These are phyloP conservation scores for Adrianichthys oophorus DNA, from an alignment of 2,797 vertebrate genomes.

Conservation along the genomic window DNA sequence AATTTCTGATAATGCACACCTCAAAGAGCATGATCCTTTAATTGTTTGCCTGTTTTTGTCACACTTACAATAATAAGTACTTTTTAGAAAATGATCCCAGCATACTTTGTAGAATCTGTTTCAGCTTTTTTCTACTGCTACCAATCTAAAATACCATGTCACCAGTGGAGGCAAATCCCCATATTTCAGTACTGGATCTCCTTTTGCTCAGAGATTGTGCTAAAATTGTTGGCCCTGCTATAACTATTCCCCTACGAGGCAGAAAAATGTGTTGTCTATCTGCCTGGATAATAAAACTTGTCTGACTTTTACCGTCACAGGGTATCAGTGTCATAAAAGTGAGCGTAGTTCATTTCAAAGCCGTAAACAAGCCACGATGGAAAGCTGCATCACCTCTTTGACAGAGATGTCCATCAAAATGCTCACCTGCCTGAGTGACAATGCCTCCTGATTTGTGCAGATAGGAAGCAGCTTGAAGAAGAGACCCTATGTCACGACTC, in stretches of 20 bases:
- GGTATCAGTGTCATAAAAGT: conserved; percentile 8
- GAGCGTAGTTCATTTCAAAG: conserved; percentile 16
- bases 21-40: no score
- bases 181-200: no score
- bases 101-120: no score
- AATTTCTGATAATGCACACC: no score
- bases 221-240: no score
- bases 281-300: conserved; percentile 8
- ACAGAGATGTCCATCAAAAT: conserved; percentile 35
- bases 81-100: no score
- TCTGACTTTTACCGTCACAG: conserved; percentile 7
- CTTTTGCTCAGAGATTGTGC: no score
- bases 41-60: no score
- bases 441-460: conserved; percentile 58
- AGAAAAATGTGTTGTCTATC: conserved; percentile 11
- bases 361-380: conserved; percentile 22
- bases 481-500: conserved; percentile 59
- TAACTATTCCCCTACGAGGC: conserved; percentile 1
- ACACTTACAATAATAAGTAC: no score
- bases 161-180: no score
- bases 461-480: conserved; percentile 50
- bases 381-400: conserved; percentile 19
- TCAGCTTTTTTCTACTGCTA: no score
- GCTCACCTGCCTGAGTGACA: conserved; percentile 60
- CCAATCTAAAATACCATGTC: no score